Conservation (phyloP, 1,140 invertebrate species). For the Eubasilissa regina region DNA sequence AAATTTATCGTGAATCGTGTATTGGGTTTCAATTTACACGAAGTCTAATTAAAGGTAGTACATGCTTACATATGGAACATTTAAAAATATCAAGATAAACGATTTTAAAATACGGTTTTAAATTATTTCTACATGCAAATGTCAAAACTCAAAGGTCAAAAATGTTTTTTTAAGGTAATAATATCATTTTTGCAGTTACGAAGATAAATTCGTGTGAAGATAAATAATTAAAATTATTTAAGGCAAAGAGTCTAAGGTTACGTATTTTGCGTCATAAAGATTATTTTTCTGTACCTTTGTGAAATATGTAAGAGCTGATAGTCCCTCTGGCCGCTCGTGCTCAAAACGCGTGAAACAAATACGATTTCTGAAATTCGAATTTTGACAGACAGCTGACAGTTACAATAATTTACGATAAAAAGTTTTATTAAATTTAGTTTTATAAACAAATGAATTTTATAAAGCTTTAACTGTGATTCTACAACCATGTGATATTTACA, state of each 20-base stretch:
- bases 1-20: too few relatives aligned
- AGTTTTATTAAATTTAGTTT: background rate
- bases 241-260: background rate
- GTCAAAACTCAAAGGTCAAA: too few relatives aligned
- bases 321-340: background rate
- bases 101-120: background rate
- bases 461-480: conserved; percentile 1
- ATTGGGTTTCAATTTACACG: too few relatives aligned
- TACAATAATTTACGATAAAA: background rate
- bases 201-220: too few relatives aligned
- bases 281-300: background rate
- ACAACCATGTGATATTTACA: background rate
- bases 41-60: too few relatives aligned
- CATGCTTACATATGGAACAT: too few relatives aligned
- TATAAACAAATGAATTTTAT: background rate
- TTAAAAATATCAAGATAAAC: too few relatives aligned
- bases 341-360: background rate
- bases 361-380: conserved; percentile 12
- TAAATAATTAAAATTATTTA: background rate
- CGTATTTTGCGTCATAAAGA: background rate
- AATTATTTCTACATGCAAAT: background rate
- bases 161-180: too few relatives aligned
- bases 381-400: conserved; percentile 32
- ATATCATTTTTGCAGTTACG: too few relatives aligned
- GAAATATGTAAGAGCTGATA: background rate